phyloP scores from a whole-genome alignment of 2,113 vertebrate species.

The Lagopus muta region DNA sequence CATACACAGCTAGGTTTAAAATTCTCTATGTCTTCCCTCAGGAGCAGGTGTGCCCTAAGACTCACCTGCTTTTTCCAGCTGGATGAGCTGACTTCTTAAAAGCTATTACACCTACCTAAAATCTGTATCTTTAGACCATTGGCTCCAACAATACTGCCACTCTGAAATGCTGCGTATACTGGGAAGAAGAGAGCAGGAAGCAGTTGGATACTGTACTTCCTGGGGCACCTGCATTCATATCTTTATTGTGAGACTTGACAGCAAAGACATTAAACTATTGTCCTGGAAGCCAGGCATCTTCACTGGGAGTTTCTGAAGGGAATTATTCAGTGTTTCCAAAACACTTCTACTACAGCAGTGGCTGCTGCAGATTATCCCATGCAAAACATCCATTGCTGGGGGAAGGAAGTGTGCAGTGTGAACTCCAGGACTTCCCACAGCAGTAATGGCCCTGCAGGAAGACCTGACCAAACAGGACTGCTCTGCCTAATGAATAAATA shows the following conservation, averaged over 20 bases:
- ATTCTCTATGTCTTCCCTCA: background rate
- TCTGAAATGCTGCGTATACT: background rate
- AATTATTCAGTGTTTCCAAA: background rate
- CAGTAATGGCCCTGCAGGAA: background rate
- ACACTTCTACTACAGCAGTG: background rate
- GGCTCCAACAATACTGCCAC: background rate
- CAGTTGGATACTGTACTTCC: background rate
- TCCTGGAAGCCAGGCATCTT: background rate
- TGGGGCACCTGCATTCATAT: background rate
- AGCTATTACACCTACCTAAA: background rate
- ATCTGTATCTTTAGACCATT: background rate
- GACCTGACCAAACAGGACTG: background rate
- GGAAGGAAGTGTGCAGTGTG: background rate
- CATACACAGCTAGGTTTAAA: background rate
- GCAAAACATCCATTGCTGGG: accelerated
- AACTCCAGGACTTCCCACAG: background rate
- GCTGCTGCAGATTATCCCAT: background rate
- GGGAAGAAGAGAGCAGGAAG: background rate
- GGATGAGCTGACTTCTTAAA: background rate
- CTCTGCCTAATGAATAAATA: background rate
- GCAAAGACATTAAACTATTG: background rate
- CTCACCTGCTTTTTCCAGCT: background rate
- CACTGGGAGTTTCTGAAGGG: background rate
- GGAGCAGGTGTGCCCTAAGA: accelerated
- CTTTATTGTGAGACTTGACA: background rate